These are phyloP conservation scores for Stichopus horrens DNA, from an alignment of 53 echinoderm and acorn worm species.

Conservation along the genomic window DNA sequence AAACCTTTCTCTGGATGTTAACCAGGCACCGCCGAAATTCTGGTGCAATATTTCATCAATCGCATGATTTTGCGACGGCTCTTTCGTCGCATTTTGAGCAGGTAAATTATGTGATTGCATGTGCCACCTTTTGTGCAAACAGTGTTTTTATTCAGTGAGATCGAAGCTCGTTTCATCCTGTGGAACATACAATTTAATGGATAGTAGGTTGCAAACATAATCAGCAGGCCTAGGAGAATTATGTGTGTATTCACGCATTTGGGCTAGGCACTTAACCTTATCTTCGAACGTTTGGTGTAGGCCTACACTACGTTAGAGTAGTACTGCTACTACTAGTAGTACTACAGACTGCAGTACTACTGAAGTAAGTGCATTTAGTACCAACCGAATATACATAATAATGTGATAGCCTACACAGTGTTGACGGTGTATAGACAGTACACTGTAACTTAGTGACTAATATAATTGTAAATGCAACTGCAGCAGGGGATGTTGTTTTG, in stretches of 20 bases:
- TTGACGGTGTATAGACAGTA: no score
- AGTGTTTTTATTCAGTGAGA: not conserved
- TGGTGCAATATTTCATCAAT: not conserved
- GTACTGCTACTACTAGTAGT: no score
- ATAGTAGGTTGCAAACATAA: not conserved
- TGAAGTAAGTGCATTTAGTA: no score
- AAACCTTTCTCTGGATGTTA: slow-evolving; percentile 20
- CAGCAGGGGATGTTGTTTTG: no score
- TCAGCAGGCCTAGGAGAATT: slow-evolving; percentile 10
- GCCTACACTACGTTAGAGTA: not conserved
- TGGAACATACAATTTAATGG: not conserved
- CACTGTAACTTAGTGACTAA: no score
- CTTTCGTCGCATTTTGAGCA: not conserved
- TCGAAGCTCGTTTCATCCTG: not conserved
- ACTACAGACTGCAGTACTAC: no score
- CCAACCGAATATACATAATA: no score
- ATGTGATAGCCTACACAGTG: no score
- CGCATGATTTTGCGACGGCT: slow-evolving; percentile 4
- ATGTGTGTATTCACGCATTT: not conserved
- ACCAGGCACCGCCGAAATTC: not conserved
- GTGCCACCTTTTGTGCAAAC: not conserved
- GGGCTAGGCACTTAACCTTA: slow-evolving; percentile 6
- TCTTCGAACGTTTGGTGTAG: not conserved
- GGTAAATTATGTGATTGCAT: not conserved
- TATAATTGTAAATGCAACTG: no score